Percentiles rank a stretch among this genome's conserved stretches.
phyloP scores from a whole-genome alignment of 2,113 vertebrate species.

The Rana temporaria region DNA sequence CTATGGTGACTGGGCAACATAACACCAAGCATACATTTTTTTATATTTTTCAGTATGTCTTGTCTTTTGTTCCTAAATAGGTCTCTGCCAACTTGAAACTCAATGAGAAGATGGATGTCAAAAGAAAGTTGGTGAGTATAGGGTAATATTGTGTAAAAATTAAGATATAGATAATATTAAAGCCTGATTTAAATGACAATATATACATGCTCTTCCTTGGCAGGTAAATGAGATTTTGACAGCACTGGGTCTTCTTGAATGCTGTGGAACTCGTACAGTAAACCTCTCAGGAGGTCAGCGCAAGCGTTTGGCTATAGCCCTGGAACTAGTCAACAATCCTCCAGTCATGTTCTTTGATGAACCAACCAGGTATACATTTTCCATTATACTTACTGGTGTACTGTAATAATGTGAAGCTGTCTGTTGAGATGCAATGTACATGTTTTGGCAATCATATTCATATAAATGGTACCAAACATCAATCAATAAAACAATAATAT shows the following conservation, averaged over 20 bases:
- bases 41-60: not conserved
- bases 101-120: slow-evolving; percentile 92
- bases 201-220: not conserved
- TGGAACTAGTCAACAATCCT: slow-evolving; percentile 97
- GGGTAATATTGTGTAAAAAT: no score
- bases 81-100: slow-evolving; percentile 95
- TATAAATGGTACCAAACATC: no score
- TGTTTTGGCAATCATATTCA: no score
- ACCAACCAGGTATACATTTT: slow-evolving; percentile 86
- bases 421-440: no score
- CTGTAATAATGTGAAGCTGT: no score
- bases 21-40: no score
- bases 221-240: slow-evolving; percentile 98
- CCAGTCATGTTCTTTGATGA: slow-evolving; percentile 99
- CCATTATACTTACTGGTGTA: not conserved
- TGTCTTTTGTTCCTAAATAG: slow-evolving; percentile 66
- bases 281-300: slow-evolving; percentile 92
- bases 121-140: slow-evolving; percentile 92
- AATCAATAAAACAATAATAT: no score
- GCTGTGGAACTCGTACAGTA: slow-evolving; percentile 89
- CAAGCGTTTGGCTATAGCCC: slow-evolving; percentile 93
- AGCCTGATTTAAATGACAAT: no score
- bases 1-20: no score
- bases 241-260: slow-evolving; percentile 90
- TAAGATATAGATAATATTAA: no score